Conservation (phyloP, 2,888 invertebrate species). For the Idaea dimidiata region DNA sequence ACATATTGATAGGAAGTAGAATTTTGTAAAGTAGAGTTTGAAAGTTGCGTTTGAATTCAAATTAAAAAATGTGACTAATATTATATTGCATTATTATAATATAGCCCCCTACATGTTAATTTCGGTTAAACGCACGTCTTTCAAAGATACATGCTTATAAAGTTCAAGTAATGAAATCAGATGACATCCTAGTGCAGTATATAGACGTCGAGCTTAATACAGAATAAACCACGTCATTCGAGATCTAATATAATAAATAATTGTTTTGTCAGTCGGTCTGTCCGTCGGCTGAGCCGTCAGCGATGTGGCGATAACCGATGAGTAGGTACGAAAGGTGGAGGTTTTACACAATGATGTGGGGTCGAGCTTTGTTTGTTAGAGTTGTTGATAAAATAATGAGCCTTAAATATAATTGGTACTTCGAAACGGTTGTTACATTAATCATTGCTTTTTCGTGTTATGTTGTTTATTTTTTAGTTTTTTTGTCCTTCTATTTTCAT, state of each 20-base stretch:
- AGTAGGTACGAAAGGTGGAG: neutral
- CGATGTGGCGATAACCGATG: neutral
- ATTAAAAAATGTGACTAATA: no score
- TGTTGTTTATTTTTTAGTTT: no score
- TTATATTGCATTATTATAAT: no score
- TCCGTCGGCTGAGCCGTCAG: constrained; percentile 14
- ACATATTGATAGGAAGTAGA: no score
- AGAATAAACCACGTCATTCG: constrained; percentile 34
- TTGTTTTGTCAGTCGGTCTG: constrained; percentile 13
- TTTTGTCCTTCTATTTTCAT: no score
- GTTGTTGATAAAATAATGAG: neutral
- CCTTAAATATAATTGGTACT: neutral
- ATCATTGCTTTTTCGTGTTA: neutral
- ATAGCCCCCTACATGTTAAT: no score
- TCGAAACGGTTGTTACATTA: neutral
- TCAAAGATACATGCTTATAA: no score
- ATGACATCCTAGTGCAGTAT: neutral
- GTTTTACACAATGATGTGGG: neutral
- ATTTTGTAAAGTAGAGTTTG: no score
- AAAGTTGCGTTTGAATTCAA: no score
- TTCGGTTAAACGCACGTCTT: no score
- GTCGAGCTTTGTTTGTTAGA: neutral
- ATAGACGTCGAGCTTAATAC: neutral
- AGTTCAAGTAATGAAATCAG: no score
- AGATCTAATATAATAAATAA: constrained; percentile 27